Evolutionary conservation across 2,797 vertebrate species (phyloP), one percentile per base, ranked within the genome.

Genomic region (Tragelaphus eurycerus): DNA sequence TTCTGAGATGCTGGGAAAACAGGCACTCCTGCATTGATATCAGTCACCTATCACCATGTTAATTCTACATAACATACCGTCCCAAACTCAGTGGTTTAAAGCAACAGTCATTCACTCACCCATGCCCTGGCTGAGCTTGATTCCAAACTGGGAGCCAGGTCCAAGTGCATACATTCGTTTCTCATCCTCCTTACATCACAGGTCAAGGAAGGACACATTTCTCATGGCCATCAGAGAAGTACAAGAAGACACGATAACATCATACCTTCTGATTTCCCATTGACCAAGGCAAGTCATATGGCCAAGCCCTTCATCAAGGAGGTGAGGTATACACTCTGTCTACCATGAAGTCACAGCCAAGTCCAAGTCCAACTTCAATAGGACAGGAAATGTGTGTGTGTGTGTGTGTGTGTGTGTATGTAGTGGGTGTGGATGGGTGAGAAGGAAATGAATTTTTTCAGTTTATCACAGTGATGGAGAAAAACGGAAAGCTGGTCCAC

Each of bases 31-130:
- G 27, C 4, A 27, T 25, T 31, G 3, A 2, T 31, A 16, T 48
- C 59, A 59, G 74, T 34, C 85, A 57, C 34, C 31, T 87, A 48
- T 62, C 10, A 27, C 59, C 50, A 55, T 0, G 8, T 5, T 23
- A 86, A 60, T 23, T 7, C 29, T 71, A 5, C 0, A 3, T 38
- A 85, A 94, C 62, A 94, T 89, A 34, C 46, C 21, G 21, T 27
- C 74, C 54, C 60, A 48, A 90, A 92, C 27, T 46, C 74, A n/a
- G 55, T 16, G 57, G 54, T 34, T 91, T 79, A 52, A 57, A 74
- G 55, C 17, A 81, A 3, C 29, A 86, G n/a, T 83, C 54, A 21
- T 31, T 84, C 34, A 57, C 25, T 64, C 38, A 50, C 14, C 7
- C 55, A 14, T 50, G 46, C 54, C 67, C 19, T 43, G 25, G 1